phyloP scores from a whole-genome alignment of 2,113 vertebrate genomes.

The Nestor notabilis region DNA sequence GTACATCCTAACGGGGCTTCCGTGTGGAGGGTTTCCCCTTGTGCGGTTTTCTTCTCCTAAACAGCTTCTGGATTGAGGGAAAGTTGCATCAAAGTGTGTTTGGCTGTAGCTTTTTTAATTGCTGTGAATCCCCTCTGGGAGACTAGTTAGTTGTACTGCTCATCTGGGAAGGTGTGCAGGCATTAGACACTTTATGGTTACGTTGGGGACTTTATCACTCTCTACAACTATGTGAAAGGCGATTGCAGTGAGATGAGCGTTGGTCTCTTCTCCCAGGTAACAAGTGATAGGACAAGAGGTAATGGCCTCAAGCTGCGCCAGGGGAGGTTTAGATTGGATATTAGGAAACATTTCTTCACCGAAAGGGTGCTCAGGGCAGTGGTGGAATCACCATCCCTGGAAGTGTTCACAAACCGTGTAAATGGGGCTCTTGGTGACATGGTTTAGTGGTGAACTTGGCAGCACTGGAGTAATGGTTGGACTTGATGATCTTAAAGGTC shows the following conservation, averaged over 20 bases:
- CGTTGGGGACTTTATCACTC: accelerated
- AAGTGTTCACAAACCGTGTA: not conserved
- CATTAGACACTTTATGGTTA: not conserved
- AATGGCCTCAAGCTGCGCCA: not conserved
- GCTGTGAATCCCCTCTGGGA: accelerated
- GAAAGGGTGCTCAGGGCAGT: not conserved
- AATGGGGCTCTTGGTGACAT: not conserved
- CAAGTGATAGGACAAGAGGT: not conserved
- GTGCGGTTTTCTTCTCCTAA: accelerated
- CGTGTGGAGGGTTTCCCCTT: not conserved
- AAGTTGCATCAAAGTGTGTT: accelerated
- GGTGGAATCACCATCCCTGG: not conserved
- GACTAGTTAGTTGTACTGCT: accelerated
- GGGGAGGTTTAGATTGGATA: not conserved
- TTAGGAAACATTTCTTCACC: not conserved
- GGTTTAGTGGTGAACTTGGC: not conserved
- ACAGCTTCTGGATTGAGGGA: accelerated
- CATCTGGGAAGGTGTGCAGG: accelerated
- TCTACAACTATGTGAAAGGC: not conserved
- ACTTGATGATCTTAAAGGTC: not conserved
- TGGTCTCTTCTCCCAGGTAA: not conserved
- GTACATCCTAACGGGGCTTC: accelerated
- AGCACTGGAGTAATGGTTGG: not conserved
- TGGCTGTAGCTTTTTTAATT: accelerated
- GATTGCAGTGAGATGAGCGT: not conserved